A percentile compares a stretch with the other conserved stretches of the same genome.
These are phyloP conservation scores for Plecotus auritus DNA, from an alignment of 2,113 vertebrate species.

Conservation along the genomic window DNA sequence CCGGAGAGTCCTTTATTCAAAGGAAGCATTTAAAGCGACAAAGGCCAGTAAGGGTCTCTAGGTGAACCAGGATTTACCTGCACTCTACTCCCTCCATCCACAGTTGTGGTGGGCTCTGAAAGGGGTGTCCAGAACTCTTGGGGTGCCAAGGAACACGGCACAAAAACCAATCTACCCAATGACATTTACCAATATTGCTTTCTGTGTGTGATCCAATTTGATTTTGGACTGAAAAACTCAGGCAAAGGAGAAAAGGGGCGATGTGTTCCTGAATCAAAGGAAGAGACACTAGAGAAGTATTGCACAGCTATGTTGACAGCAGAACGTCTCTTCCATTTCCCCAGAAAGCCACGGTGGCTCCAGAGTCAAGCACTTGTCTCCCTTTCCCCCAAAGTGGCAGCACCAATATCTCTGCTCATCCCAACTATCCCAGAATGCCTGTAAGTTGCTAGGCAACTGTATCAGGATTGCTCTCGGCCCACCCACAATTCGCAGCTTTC, in stretches of 20 bases:
- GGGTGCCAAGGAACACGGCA: not conserved
- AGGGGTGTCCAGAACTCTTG: not conserved
- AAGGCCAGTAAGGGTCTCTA: not conserved
- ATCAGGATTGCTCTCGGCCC: conserved; percentile 23
- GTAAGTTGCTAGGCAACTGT: conserved; percentile 69
- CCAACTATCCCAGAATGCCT: not conserved
- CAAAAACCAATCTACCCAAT: not conserved
- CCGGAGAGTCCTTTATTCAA: not conserved
- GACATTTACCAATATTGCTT: not conserved
- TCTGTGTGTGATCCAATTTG: not conserved
- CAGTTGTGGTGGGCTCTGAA: not conserved
- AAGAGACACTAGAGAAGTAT: not conserved
- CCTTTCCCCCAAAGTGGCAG: conserved; percentile 30
- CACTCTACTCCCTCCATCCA: not conserved
- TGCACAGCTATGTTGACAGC: not conserved
- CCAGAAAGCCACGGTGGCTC: not conserved
- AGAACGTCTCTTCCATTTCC: not conserved
- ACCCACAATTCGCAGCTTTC: conserved; percentile 49
- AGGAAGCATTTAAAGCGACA: not conserved
- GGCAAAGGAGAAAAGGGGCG: not conserved
- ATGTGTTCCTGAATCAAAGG: not conserved
- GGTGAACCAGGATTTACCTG: not conserved
- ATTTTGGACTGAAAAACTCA: conserved; percentile 8
- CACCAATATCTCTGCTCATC: conserved; percentile 39
- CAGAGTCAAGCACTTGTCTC: conserved; percentile 34